Evolutionary conservation across 2,797 vertebrate genomes (phyloP).

Genomic region (Glossophaga mutica): DNA sequence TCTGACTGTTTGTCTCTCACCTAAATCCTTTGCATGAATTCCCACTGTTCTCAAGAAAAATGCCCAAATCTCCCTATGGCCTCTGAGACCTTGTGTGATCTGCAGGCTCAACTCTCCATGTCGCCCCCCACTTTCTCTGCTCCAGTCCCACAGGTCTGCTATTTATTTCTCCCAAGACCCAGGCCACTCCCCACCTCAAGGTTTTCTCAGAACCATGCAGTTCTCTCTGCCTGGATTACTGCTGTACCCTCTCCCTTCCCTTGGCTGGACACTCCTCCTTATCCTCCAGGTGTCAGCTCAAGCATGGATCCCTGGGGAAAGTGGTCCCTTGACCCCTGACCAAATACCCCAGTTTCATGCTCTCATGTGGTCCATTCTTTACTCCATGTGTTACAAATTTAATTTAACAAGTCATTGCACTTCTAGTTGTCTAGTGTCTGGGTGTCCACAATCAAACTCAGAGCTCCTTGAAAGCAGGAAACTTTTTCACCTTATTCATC

Average conservation of each 20-base stretch:
- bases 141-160: accelerated
- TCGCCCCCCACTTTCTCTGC: background rate
- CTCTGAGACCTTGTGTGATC: background rate
- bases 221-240: background rate
- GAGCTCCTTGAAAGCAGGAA: background rate
- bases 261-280: background rate
- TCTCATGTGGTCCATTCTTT: no score
- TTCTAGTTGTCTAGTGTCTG: background rate
- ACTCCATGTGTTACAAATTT: accelerated
- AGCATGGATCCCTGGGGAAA: accelerated
- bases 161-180: background rate
- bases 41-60: background rate
- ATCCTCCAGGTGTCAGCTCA: background rate
- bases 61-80: background rate
- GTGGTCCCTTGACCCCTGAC: background rate
- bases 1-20: background rate
- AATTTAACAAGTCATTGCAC: background rate
- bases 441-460: background rate
- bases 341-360: background rate
- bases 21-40: background rate
- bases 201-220: background rate
- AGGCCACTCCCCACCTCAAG: accelerated
- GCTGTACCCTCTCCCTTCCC: no score
- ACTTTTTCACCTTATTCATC: background rate
- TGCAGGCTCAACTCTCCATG: background rate